Base-by-base conservation (phyloP, 2,113 vertebrate species). In the Proterorhinus semilunaris region DNA sequence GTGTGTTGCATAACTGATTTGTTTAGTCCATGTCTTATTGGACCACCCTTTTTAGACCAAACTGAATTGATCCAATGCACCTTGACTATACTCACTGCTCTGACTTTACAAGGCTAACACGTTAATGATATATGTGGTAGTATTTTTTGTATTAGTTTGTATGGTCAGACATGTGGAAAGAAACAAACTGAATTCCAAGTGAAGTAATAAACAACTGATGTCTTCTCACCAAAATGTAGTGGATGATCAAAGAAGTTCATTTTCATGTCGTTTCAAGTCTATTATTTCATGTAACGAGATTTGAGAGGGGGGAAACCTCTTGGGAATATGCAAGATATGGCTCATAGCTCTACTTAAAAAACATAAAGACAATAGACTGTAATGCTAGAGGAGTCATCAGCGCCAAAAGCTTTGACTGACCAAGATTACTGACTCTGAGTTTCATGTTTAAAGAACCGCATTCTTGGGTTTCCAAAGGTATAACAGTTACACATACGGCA, bases 281-380 rank as follows among this genome's bases (percentile, higher is more conserved):
- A 42, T 58, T 42, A 58, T 58, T 58, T 13, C 55, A 58, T 58
- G 55, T 13, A 21, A 55, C 17, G 9, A 27, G 7, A 42, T 58
- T 42, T 42, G 7, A 2, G 7, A 47, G 55, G 17, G 17, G 53
- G 6, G 12, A 55, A 55, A 55, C 55, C 15, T 58, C 42, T 61
- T 42, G 58, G 58, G n/a, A 61, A 61, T 45, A 7, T 6, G 15
- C 6, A 44, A 44, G 44, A 59, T 43, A 43, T 7, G 44, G 12
- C 57, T 61, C 13, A n/a, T 61, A 44, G 43, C 13, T 44, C 13
- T 44, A 15, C 57, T 59, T 15, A 7, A 7, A 43, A 61, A 61
- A 61, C 58, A 61, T 61, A 61, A 61, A 44, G 42, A 61, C 42
- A 61, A 61, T 44, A 61, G 42, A n/a, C 36, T 13, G 42, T 61